Evolutionary conservation across 2,888 invertebrate genomes (phyloP), one percentile per base, ranked within the genome.

Genomic region (Drosophila recens): DNA sequence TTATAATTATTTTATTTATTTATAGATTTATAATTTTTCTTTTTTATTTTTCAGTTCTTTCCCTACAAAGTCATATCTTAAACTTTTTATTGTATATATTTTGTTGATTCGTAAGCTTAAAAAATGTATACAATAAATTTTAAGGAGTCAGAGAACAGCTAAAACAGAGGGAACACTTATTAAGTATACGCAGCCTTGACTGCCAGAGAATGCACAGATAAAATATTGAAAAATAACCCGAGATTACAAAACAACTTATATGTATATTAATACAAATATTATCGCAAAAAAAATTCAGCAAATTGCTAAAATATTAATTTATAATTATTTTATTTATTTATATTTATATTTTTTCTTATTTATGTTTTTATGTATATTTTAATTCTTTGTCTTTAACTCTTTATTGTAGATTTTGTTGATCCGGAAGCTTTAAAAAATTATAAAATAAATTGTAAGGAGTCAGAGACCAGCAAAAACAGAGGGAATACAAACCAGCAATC

Each of bases 161-260:
- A 20, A 33, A 43, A 30, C 53, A 15, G 15, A 27, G 23, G 4
- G 13, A 40, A 54, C 4, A 42, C 53, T 53, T 71, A 79, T 79
- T 76, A 75, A 70, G 75, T 57, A 74, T 74, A 53, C 66, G 71
- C 58, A 51, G 11, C 20, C 53, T 30, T 45, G 45, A 3, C 40
- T 43, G 51, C 38, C 20, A 33, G 40, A 36, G 13, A 52, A 34
- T 27, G 20, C 30, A 10, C 46, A 15, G 15, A 46, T 30, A 49
- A 51, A 62, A 67, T 59, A 46, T 56, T 62, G 23, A 46, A 46
- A 57, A 58, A 48, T 77, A 63, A 78, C 46, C 58, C 20, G 15
- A 56, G 58, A 72, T 67, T 78, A 72, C 61, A 30, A 34, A 53
- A 74, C 40, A 51, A 40, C n/a, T 2, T 43, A 30, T 30, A 42